Evolutionary conservation across 1,140 invertebrate genomes (phyloP), one percentile per base, ranked within the genome.

Genomic region (Drosophila insularis): DNA sequence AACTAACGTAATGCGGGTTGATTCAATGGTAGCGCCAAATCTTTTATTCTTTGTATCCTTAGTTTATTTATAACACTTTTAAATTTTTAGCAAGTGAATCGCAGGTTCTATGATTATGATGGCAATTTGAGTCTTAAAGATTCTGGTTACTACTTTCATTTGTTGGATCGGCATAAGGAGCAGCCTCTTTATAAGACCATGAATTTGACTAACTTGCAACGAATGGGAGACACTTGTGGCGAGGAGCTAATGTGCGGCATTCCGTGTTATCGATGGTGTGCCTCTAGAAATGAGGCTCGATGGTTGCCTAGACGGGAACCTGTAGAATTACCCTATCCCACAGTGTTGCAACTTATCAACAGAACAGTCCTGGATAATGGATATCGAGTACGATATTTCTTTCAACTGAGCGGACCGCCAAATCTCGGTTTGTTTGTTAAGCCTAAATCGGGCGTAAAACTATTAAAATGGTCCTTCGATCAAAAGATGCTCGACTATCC

Each of bases 361-460:
- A 90, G 84, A 70, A 85, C 79, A 0, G 37, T 68, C 3, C 19
- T 84, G 2, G 53, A 70, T 37, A 37, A 11, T 1, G 53, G 63
- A n/a, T 60, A 76, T 0, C 81, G 69, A 17, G 63, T 73, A 10
- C 71, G 89, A 6, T 82, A 63, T n/a, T 89, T 80, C 8, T 92
- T 91, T 35, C 67, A 65, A n/a, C 39, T 90, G 80, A 69, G 74
- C 93, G 96, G 96, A 55, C 95, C 96, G 0, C 93, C 95, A 71
- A 95, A 96, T 79, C 94, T 96, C 90, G 95, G 94, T 8, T 92
- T 96, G 10, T 94, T 95, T 77, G 85, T 96, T 21, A 94, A 94
- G n/a, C 95, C 95, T 1, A 90, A 93, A 46, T 80, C 43, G 35
- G 35, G 35, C 35, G 35, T 37, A 3, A 37, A 32, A 21, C 11